These are phyloP conservation scores for Epirrhoe alternata DNA, from an alignment of 2,888 invertebrate genomes.

Conservation along the genomic window DNA sequence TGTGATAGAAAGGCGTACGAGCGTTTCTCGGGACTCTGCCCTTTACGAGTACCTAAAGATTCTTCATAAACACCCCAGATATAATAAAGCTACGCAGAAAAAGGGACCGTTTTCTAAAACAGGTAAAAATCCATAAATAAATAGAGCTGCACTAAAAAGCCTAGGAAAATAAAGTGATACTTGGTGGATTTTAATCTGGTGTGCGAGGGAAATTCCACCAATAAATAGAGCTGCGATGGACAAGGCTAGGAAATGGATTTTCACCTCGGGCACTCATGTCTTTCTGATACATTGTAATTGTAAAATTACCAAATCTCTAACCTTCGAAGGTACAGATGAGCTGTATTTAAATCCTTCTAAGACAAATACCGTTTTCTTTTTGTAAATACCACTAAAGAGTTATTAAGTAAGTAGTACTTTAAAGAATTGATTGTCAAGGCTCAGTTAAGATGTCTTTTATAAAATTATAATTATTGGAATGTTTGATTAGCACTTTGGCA, in stretches of 20 bases:
- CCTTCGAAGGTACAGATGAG: not conserved
- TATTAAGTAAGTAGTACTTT: not conserved
- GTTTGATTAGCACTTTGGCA: constrained; percentile 12
- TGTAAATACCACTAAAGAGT: not conserved
- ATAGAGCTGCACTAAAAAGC: not conserved
- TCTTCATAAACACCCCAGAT: not conserved
- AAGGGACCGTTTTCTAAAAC: not conserved
- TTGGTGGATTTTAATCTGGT: not conserved
- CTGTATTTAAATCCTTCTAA: not conserved
- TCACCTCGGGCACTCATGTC: too few relatives aligned
- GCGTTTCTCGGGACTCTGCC: not conserved
- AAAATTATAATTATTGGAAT: not conserved
- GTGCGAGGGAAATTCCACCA: too few relatives aligned
- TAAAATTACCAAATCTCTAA: not conserved
- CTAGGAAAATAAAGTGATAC: not conserved
- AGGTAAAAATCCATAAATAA: not conserved
- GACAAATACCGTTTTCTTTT: not conserved
- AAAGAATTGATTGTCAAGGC: not conserved
- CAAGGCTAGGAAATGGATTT: too few relatives aligned
- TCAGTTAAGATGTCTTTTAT: not conserved
- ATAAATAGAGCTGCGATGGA: too few relatives aligned
- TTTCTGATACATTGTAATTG: not conserved
- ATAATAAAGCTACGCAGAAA: not conserved
- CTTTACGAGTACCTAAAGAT: not conserved
- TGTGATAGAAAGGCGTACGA: constrained; percentile 11